Evolutionary conservation across 2,888 invertebrate genomes (phyloP).

Genomic region (Eueremaeus valkanovi): DNA sequence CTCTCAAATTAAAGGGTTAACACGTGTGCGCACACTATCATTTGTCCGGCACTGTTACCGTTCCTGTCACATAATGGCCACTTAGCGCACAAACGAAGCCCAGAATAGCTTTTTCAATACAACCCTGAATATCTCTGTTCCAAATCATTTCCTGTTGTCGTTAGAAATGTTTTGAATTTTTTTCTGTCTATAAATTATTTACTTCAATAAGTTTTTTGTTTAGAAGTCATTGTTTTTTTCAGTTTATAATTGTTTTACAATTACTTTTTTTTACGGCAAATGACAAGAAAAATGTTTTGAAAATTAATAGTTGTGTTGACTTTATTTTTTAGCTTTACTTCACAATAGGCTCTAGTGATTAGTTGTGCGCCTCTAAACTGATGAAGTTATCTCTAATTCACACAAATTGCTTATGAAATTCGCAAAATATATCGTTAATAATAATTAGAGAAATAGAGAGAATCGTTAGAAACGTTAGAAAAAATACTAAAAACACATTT

Average conservation of each 20-base stretch:
- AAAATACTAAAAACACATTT: neutral
- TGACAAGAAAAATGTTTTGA: constrained; percentile 28
- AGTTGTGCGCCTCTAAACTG: constrained; percentile 3
- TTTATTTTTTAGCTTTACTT: neutral
- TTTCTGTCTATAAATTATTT: constrained; percentile 16
- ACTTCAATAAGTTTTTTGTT: neutral
- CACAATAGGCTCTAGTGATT: neutral
- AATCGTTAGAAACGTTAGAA: neutral
- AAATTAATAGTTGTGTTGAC: constrained; percentile 36
- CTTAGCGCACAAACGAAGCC: neutral
- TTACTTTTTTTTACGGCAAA: constrained; percentile 1
- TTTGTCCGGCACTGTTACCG: neutral
- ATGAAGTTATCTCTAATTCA: constrained; percentile 28
- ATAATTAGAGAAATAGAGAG: neutral
- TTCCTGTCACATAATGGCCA: neutral
- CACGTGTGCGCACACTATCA: neutral
- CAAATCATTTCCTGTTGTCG: constrained; percentile 22
- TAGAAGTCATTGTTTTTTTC: constrained; percentile 2
- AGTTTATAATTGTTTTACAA: constrained; percentile 14
- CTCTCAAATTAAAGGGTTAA: neutral
- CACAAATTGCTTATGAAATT: constrained; percentile 11
- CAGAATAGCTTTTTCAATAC: neutral
- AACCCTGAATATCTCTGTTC: neutral
- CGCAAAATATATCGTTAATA: neutral
- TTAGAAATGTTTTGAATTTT: neutral